Conservation (phyloP, 2,888 invertebrate genomes). For the Lithophane ornitopus region DNA sequence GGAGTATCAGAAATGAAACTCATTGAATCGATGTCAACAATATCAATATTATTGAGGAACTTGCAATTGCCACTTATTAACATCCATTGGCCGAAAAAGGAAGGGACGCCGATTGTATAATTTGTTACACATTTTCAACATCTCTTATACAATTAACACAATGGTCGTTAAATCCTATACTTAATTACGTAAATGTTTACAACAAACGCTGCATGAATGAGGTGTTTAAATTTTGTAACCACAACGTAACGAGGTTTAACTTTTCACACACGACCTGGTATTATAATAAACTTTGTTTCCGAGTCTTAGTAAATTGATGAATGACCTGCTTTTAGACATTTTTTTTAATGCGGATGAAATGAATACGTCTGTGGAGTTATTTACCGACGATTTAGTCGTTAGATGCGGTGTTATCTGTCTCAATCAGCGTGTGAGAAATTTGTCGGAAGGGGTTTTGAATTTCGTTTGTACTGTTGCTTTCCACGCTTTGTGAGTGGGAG, state of each 20-base stretch:
- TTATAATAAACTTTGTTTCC: conserved; percentile 74
- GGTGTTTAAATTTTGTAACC: conserved; percentile 80
- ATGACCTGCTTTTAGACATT: conserved; percentile 52
- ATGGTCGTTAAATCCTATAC: conserved; percentile 78
- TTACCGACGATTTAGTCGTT: conserved; percentile 41
- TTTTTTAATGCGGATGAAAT: conserved; percentile 52
- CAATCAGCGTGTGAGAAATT: conserved; percentile 60
- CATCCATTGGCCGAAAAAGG: conserved; percentile 45
- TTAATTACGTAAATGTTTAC: conserved; percentile 80
- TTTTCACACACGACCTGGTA: conserved; percentile 76
- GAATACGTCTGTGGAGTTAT: conserved; percentile 43
- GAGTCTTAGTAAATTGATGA: conserved; percentile 66
- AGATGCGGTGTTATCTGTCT: conserved; percentile 47
- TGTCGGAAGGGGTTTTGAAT: conserved; percentile 59
- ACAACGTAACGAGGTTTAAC: conserved; percentile 71
- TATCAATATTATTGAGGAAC: conserved; percentile 44
- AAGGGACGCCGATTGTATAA: conserved; percentile 64
- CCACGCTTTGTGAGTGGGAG: conserved; percentile 16
- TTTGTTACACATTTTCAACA: conserved; percentile 71
- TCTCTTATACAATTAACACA: conserved; percentile 81
- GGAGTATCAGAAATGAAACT: conserved; percentile 56
- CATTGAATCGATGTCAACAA: conserved; percentile 48
- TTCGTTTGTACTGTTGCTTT: conserved; percentile 57
- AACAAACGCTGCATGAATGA: conserved; percentile 78
- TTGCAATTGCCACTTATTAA: conserved; percentile 21